These are phyloP conservation scores for Hemichromis elongatus DNA, from an alignment of 2,113 vertebrate species.

Conservation along the genomic window DNA sequence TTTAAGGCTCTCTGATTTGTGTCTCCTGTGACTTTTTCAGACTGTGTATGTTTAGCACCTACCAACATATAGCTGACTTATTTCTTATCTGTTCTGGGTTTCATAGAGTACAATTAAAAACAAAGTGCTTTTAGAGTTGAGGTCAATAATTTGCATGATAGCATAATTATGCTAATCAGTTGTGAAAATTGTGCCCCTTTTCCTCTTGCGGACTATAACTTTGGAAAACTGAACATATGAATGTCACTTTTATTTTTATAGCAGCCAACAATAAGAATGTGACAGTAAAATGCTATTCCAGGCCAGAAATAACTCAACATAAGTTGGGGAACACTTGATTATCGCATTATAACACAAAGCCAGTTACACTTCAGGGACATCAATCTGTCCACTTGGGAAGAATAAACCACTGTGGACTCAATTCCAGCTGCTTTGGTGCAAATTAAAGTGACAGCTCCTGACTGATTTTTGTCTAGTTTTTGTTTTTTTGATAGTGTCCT, in stretches of 20 bases:
- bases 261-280: no score
- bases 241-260: no score
- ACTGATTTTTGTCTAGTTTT: not conserved
- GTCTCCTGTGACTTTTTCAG: not conserved
- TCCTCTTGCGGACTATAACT: no score
- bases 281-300: no score
- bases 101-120: not conserved
- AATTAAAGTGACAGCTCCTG: not conserved
- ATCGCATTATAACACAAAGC: not conserved
- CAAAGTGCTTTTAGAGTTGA: not conserved
- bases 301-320: not conserved
- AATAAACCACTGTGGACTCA: not conserved
- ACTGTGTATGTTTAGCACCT: not conserved
- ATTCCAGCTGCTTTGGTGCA: not conserved
- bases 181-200: no score
- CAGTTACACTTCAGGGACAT: not conserved
- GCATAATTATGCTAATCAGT: no score
- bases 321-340: not conserved
- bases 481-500: not conserved
- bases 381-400: not conserved
- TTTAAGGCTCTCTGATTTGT: not conserved
- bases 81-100: not conserved
- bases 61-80: not conserved
- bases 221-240: no score
- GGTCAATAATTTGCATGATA: no score